A percentile compares a stretch with the other conserved stretches of the same genome.
These are phyloP conservation scores for Cryptophagus acutangulus DNA, from an alignment of 2,888 invertebrate species.

Conservation along the genomic window DNA sequence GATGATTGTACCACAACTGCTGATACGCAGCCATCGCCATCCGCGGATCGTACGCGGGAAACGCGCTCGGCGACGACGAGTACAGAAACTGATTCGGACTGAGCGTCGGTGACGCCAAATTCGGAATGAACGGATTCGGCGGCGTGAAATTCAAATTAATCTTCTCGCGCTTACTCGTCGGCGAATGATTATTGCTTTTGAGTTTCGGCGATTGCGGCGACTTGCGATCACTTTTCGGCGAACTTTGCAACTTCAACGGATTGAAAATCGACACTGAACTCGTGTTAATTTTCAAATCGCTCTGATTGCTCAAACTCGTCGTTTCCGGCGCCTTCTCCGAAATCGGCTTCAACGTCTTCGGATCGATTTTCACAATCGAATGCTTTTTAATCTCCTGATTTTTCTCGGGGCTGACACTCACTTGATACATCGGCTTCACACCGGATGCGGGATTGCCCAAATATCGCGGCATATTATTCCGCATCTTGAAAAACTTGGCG, in stretches of 20 bases:
- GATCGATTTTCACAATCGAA: conserved; percentile 53
- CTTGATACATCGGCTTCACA: conserved; percentile 57
- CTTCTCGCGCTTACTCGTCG: conserved; percentile 24
- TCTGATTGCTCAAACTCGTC: conserved; percentile 31
- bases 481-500: conserved; percentile 56
- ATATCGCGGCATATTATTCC: conserved; percentile 51
- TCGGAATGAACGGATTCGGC: conserved; percentile 47
- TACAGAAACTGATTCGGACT: conserved; percentile 45
- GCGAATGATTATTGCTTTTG: neutral
- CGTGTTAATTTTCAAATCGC: conserved; percentile 46
- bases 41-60: conserved; percentile 44
- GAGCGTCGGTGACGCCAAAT: conserved; percentile 43
- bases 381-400: conserved; percentile 43
- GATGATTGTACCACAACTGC: conserved; percentile 31
- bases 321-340: conserved; percentile 44
- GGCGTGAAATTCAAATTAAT: conserved; percentile 45
- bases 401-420: conserved; percentile 23
- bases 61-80: conserved; percentile 38
- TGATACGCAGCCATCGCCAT: conserved; percentile 46
- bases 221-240: conserved; percentile 40
- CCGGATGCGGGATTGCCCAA: conserved; percentile 55
- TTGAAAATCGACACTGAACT: conserved; percentile 48
- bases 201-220: conserved; percentile 43
- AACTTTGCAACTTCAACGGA: conserved; percentile 44
- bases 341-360: conserved; percentile 55